Conservation (phyloP, 2,113 vertebrate species). For the Ibidorhyncha struthersii region DNA sequence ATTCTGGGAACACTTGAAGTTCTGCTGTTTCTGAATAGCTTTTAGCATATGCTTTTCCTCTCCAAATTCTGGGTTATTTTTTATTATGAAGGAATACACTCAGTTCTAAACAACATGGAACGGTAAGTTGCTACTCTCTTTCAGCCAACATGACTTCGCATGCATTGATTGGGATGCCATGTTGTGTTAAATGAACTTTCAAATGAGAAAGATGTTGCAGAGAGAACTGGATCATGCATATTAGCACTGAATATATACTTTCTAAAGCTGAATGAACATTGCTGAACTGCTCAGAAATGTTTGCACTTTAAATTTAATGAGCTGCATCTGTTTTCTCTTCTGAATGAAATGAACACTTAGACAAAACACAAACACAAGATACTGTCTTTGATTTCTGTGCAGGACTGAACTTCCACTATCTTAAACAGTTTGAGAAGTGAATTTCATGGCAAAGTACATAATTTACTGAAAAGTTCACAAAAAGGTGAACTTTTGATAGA, state of each 20-base stretch:
- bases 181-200: background rate
- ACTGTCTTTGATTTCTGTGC: background rate
- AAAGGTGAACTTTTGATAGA: background rate
- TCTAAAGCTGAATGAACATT: background rate
- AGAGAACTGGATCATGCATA: background rate
- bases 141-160: background rate
- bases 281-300: background rate
- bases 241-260: background rate
- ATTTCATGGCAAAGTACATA: background rate
- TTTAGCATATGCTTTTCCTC: background rate
- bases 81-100: background rate
- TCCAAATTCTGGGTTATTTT: background rate
- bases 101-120: background rate
- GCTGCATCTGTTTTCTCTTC: background rate
- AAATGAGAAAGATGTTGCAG: background rate
- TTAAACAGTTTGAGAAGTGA: background rate
- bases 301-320: background rate
- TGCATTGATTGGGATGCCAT: background rate
- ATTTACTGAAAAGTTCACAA: background rate
- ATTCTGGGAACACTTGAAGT: background rate
- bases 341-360: background rate
- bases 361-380: background rate
- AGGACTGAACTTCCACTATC: background rate
- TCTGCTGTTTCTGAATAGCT: background rate
- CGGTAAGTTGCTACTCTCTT: background rate